Evolutionary conservation across 1,140 invertebrate species (phyloP), one percentile per base, ranked within the genome.

Genomic region (Lucilia sericata): DNA sequence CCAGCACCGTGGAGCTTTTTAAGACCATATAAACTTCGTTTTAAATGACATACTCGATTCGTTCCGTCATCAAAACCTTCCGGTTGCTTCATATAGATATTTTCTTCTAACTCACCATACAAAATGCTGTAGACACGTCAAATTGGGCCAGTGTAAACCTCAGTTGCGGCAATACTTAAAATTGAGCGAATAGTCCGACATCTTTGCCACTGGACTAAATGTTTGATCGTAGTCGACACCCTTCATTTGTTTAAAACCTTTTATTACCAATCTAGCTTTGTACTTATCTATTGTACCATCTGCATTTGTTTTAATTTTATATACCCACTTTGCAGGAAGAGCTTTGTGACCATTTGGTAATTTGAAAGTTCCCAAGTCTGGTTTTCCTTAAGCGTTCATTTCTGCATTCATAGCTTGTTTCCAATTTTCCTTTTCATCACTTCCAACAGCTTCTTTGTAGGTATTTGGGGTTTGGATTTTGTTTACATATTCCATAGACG

Each of bases 221-320:
- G 84, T 85, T 70, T 83, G 74, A 42, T 80, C 55, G n/a, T 85
- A 85, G 19, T 83, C 80, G 14, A 81, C 25, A 17, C 76, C 76
- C 47, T 70, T n/a, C 30, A 14, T 47, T 34, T 85, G 82, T 12
- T 21, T 25, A 74, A 70, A 84, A 21, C 80, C 82, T 47, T 83
- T 85, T 4, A 65, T 47, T 10, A 85, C 84, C 7, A 92, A 86
- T 74, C 91, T 81, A 49, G 92, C 91, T 86, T 91, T 92, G n/a
- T 55, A 78, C 47, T 36, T 36, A 25, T 47, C 60, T n/a, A 74
- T 36, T 34, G 12, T 51, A 47, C 70, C 65, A 49, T 74, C 21
- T 51, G 42, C 65, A 30, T 83, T 91, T 36, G 82, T 47, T 47
- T 82, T 82, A 7, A 75, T 19, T 74, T 74, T 74, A 74, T 47